Evolutionary conservation across 2,888 invertebrate genomes (phyloP), one percentile per base, ranked within the genome.

Genomic region (Fragum whitleyi): DNA sequence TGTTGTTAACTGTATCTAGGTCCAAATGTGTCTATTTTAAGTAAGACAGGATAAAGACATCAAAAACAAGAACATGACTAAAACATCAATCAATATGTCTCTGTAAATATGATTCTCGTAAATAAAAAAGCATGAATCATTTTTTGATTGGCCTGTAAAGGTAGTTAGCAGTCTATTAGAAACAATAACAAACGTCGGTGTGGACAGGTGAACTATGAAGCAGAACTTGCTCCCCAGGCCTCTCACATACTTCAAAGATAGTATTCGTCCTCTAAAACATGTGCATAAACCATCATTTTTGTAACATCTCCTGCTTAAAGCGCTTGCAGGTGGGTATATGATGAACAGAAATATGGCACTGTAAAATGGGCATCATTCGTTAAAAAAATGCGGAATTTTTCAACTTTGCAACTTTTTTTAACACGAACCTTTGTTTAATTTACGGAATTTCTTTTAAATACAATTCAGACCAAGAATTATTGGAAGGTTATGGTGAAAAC

Each of bases 251-350:
- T 65, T 65, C 65, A 65, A 65, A 65, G 65, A 65, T 65, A 65
- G 36, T 42, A 11, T 11, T 42, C 42, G 65, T 65, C 65, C 39
- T 65, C 42, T 21, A 19, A 29, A 65, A 65, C 65, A 65, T 65
- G 65, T 65, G 65, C 65, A 65, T 36, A 65, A 65, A 42, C 26
- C 65, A 65, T 65, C 65, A 65, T 39, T 19, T 32, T 61, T 61
- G 61, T 61, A 61, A 29, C 61, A 61, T 61, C 61, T 61, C 61
- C 29, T 29, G 61, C 61, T 61, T 32, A 47, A 47, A 47, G 47
- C 47, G n/a, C 47, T n/a, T 47, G 47, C 47, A 47, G 47, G 47
- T 47, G 47, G 47, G 19, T 47, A 47, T 47, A 47, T 47, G 47
- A 47, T 47, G 47, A 47, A 16, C 47, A 9, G n/a, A 14, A 47